Percentiles rank a stretch among this genome's conserved stretches.
These are phyloP conservation scores for Phataginus tetradactyla DNA, from an alignment of 2,797 vertebrate species.

Conservation along the genomic window DNA sequence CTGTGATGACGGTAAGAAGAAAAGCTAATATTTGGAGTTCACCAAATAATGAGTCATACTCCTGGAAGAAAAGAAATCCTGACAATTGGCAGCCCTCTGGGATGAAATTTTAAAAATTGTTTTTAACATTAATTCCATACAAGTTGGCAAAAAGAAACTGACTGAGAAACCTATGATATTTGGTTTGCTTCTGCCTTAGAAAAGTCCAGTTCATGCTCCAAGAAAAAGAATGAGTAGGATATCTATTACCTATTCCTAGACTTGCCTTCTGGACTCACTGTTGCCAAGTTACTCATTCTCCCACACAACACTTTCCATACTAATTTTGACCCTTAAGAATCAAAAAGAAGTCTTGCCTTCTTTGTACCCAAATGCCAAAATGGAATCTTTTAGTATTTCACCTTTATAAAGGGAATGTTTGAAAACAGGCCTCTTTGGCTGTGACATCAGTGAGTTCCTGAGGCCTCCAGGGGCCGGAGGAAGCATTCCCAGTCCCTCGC, in stretches of 20 bases:
- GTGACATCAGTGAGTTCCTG: slow-evolving; percentile 68
- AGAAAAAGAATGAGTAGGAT: slow-evolving; percentile 68
- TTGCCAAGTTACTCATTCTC: slow-evolving; percentile 54
- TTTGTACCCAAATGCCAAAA: slow-evolving; percentile 76
- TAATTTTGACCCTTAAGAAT: slow-evolving; percentile 68
- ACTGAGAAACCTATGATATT: slow-evolving; percentile 39
- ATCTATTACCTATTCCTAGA: slow-evolving; percentile 69
- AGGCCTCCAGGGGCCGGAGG: slow-evolving; percentile 51
- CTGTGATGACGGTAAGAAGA: slow-evolving; percentile 62
- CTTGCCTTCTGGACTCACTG: slow-evolving; percentile 46
- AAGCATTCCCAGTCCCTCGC: slow-evolving; percentile 55
- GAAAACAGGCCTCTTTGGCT: slow-evolving; percentile 74
- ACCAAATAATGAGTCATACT: slow-evolving; percentile 77
- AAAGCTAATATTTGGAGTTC: slow-evolving; percentile 78
- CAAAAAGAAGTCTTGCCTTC: slow-evolving; percentile 70
- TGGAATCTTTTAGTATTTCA: slow-evolving; percentile 76
- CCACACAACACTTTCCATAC: slow-evolving; percentile 50
- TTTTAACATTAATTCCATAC: slow-evolving; percentile 71
- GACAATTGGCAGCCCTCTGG: slow-evolving; percentile 52
- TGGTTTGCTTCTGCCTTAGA: slow-evolving; percentile 56
- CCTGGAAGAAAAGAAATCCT: slow-evolving; percentile 73
- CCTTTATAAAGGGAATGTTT: slow-evolving; percentile 79
- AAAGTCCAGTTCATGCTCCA: slow-evolving; percentile 65
- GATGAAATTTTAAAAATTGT: slow-evolving; percentile 61
- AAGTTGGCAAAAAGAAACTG: slow-evolving; percentile 61